Evolutionary conservation across 1,140 invertebrate genomes (phyloP), one percentile per base, ranked within the genome.

Genomic region (Arctopsyche grandis): DNA sequence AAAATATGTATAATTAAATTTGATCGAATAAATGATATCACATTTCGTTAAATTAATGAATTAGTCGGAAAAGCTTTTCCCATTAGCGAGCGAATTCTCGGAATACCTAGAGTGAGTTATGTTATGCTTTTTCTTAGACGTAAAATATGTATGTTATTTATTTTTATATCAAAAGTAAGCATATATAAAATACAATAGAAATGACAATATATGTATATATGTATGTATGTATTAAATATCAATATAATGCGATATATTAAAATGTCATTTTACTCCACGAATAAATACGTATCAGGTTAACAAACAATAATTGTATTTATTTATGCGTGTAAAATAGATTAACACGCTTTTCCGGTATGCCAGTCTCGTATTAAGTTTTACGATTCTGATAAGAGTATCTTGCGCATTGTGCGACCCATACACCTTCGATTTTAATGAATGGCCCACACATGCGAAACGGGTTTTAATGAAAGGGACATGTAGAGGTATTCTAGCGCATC

Each of bases 391-490:
- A 52, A 52, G 48, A 1, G 48, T n/a, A n/a, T 52, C 12, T 52
- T 10, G 48, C 16, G 4, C 16, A 52, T 52, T 52, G 10, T 52
- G 48, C 16, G 16, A 12, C 48, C 48, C 48, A 12, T 52, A 52
- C 48, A 52, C 48, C 12, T 52, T 52, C 48, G 48, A 52, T 52
- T 52, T 52, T 74, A 74, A 74, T 74, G 70, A 74, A 74, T 74
- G 70, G 21, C 19, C 24, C 70, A 16, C 48, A 52, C 38, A 52
- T 14, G 70, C 43, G 21, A 74, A 74, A 74, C 70, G 38, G 38
- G 70, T 74, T 74, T 66, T 74, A 74, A 74, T 74, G 22, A 74
- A 74, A 74, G 70, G 70, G 70, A 74, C 70, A 74, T 7, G 70
- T 74, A 3, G 43, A 4, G 19, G 46, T 74, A 43, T 52, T 48